Evolutionary conservation across 2,888 invertebrate species (phyloP), one percentile per base, ranked within the genome.

Genomic region (Drosophila borborema): DNA sequence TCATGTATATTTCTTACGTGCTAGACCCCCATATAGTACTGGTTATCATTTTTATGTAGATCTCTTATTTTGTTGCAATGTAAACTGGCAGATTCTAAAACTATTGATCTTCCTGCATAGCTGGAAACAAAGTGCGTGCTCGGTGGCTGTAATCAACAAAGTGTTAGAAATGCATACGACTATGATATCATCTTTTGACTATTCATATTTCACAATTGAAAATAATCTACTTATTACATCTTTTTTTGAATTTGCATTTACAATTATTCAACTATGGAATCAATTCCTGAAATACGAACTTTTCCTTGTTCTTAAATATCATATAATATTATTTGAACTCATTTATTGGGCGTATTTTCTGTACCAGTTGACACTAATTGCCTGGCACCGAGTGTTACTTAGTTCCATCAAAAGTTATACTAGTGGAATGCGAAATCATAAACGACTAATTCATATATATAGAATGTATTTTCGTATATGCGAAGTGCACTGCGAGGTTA

Each of bases 361-460:
- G 2, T 63, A 64, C 18, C 64, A 54, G 16, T 9, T 65, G n/a
- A 20, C 62, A 0, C 20, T 65, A 2, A 65, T 66, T 9, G 6
- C 53, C 4, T 66, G 65, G 65, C 65, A 66, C 3, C 34, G 36
- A 12, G 54, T 55, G 1, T 23, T 64, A 18, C 48, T 64, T 1
- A 28, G 2, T 2, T 34, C 23, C 10, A 31, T 54, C 1, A 23
- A 31, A 0, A 34, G 10, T 7, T 63, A n/a, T 36, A 14, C 2
- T 2, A 40, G 7, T 16, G 7, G 40, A 40, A 40, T 7, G 6
- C 16, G 16, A 16, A 16, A 38, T 20, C 45, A 8, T 5, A 16
- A 6, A 0, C 38, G 34, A 16, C 16, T 66, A 0, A 12, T 62
- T 20, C 7, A 5, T 1, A 43, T 54, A 4, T 63, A 41, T 18